Evolutionary conservation across 2,888 invertebrate genomes (phyloP).

Genomic region (Stenoptilia bipunctidactyla): DNA sequence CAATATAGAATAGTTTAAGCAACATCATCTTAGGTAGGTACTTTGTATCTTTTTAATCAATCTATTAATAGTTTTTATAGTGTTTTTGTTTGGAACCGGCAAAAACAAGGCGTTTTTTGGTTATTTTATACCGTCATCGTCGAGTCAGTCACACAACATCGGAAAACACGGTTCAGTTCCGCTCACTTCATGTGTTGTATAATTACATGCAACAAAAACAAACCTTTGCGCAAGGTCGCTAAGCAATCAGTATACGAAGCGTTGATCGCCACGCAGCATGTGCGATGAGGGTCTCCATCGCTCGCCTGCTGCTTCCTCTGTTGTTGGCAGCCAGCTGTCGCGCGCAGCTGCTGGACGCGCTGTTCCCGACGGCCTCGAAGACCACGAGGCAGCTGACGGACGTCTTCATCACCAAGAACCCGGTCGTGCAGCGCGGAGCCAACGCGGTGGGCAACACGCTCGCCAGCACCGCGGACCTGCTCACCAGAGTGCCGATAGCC

Average conservation of each 20-base stretch:
- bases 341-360: conserved; percentile 17
- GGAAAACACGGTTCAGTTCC: neutral
- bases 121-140: too few species aligned
- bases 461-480: conserved; percentile 16
- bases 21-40: too few species aligned
- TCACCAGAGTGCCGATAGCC: conserved; percentile 20
- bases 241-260: neutral
- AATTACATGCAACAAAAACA: neutral
- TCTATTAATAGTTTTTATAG: too few species aligned
- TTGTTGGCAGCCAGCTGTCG: conserved; percentile 9
- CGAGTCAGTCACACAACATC: too few species aligned
- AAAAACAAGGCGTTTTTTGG: too few species aligned
- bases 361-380: conserved; percentile 17
- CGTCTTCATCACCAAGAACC: conserved; percentile 16
- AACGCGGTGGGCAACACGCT: conserved; percentile 20
- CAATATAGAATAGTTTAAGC: too few species aligned
- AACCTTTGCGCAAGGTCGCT: neutral
- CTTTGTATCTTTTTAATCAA: too few species aligned
- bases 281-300: too few species aligned
- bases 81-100: too few species aligned
- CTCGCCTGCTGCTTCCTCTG: neutral
- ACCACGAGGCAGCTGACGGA: conserved; percentile 15
- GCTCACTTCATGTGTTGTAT: neutral
- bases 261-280: neutral
- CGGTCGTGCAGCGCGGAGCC: conserved; percentile 17